Evolutionary conservation across 2,113 vertebrate genomes (phyloP), one percentile per base, ranked within the genome.

Genomic region (Ceuthmochares aereus): DNA sequence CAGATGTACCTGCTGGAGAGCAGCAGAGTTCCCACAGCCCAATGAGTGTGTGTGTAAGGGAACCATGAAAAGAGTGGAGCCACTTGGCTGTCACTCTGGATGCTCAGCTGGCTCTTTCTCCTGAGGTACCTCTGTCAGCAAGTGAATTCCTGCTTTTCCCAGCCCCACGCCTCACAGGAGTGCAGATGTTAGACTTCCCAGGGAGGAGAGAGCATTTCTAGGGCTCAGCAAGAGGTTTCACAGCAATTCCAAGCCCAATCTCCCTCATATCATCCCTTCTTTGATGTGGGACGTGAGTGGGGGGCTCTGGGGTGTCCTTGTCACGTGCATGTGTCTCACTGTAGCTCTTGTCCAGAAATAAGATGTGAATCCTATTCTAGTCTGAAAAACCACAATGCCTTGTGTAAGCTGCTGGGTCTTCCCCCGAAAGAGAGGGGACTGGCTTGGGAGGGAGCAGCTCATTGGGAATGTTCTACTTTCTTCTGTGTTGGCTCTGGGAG

Each of bases 241-340:
- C 17, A 7, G 62, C 5, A 4, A 7, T 60, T 20, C 18, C 5
- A 8, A 34, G 21, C 23, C 45, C 52, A 12, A 0, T 51, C 45
- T 76, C 34, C 18, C 6, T 42, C 26, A 7, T 26, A 59, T 9
- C 19, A 25, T 42, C 49, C 16, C 21, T 67, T 62, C 32, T 56
- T 27, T 18, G 15, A 17, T 12, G 30, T 7, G 25, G 16, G 9
- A 30, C 22, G 22, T 21, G 21, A 27, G 27, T 27, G 27, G 12
- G 29, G 16, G 9, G 21, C 17, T 34, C 19, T 14, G 27, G 37
- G 23, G 4, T 36, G 36, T 21, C 29, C 25, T 49, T 34, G 37
- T 23, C 63, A 23, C 0, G 0, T 3, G 8, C 30, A 14, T 2
- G 12, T 34, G 55, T 22, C 19, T 49, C 73, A 59, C 30, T 20